phyloP scores from a whole-genome alignment of 2,888 invertebrate genomes.

The Cataglyphis altisquamis region DNA sequence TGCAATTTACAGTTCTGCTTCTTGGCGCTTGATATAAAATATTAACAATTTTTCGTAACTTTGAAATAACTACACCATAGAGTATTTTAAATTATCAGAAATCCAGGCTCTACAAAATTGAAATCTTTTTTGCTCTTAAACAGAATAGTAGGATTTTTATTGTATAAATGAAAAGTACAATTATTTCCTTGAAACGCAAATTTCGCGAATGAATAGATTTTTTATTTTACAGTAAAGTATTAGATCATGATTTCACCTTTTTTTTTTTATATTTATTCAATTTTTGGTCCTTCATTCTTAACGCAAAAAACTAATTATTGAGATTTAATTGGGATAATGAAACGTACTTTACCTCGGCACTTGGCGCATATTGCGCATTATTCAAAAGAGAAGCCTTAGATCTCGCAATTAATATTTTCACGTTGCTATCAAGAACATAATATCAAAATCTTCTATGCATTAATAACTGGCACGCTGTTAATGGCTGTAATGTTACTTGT shows the following conservation, averaged over 20 bases:
- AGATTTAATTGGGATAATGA: constrained; percentile 39
- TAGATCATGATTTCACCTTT: not conserved
- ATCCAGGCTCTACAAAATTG: not conserved
- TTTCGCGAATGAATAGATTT: not conserved
- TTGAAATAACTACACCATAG: not conserved
- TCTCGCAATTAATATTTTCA: constrained; percentile 42
- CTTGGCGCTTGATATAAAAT: constrained; percentile 14
- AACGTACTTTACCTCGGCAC: constrained; percentile 5
- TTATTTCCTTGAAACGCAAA: not conserved
- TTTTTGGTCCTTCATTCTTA: not conserved
- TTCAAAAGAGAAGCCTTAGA: constrained; percentile 16
- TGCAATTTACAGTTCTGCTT: constrained; percentile 10
- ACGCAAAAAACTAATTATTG: constrained; percentile 7
- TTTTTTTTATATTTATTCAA: not conserved
- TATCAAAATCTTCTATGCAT: not conserved
- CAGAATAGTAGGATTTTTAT: not conserved
- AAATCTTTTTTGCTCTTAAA: not conserved
- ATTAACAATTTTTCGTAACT: constrained; percentile 14
- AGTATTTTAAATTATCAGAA: constrained; percentile 10
- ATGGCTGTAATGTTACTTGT: not conserved
- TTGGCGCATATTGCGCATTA: not conserved
- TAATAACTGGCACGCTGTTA: constrained; percentile 2
- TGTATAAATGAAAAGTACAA: not conserved
- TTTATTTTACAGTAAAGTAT: not conserved
- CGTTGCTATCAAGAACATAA: constrained; percentile 23